Base-by-base conservation (phyloP, 1,140 invertebrate species). In the Drosophila ogumai region DNA sequence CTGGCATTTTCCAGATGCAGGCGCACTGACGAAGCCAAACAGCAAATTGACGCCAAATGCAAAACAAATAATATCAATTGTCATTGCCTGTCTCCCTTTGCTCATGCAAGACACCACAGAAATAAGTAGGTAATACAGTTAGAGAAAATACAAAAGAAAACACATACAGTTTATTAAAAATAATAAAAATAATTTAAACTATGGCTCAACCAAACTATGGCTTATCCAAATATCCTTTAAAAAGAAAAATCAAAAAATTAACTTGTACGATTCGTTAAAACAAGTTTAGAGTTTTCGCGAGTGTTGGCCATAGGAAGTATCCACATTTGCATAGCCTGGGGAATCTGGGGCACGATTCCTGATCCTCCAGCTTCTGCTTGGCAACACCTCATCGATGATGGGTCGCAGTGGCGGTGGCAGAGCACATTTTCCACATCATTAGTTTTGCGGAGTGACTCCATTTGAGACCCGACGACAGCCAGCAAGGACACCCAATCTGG, bases 381-480 rank as follows among this genome's bases (percentile, higher is more conserved):
- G 75, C 73, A 78, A 81, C 75, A 82, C 82, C 75, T 68, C 49
- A 73, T 73, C 69, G 54, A 72, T 73, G 67, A 73, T 72, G 69
- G 69, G 66, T 69, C 49, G 75, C 52, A 12, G 61, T 60, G 55
- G 17, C 28, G 25, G 17, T 64, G 60, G 36, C 72, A 74, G 69
- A 75, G 73, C 91, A 87, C 81, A 91, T 91, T 91, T 91, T 91
- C 88, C 88, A 91, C 84, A 88, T 91, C 88, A 91, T 91, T 91
- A 91, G 88, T 91, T 88, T 63, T 77, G 82, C 75, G 71, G 71
- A 90, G 84, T 88, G 84, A 88, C 85, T 88, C 84, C 85, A 90
- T 88, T 87, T 77, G 67, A 82, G 85, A 31, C 59, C 50, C 65
- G 84, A 67, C 80, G 60, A 76, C 81, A 87, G 56, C 58, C 49